Base-by-base conservation (phyloP, 1,140 invertebrate genomes). In the Bombus confusus region DNA sequence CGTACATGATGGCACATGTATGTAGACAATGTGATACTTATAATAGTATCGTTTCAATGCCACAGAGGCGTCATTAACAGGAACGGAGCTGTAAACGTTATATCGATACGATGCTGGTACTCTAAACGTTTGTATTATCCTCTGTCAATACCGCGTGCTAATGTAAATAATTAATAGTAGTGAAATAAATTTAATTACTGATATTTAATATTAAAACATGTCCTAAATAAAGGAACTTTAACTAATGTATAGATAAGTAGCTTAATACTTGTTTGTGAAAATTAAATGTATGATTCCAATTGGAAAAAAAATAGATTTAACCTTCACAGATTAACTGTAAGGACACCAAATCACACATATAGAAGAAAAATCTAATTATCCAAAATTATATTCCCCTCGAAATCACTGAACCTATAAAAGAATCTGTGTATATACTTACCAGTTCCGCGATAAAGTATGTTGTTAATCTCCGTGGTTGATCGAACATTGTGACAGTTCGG, bases 41-140 rank as follows among this genome's bases (percentile, higher is more conserved):
- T n/a, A 13, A 62, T 5, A 2, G 0, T n/a, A n/a, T n/a, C 28
- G 9, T n/a, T n/a, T n/a, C 10, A 62, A 62, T 62, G 3, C 0
- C 0, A 62, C 28, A 62, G 13, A 13, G 28, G 12, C 9, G 1
- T n/a, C 28, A 13, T 52, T 12, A 1, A 13, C 3, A n/a, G 59
- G 4, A 59, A 59, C 10, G 28, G 10, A 22, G 18, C 5, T 52
- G 18, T 22, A 52, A 52, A 52, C 18, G 18, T 47, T 47, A 5
- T 52, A 22, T 52, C 47, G 15, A 22, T 18, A 52, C 1, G 5
- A 52, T 52, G 5, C 47, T 6, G 6, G 47, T 47, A 18, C 4
- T 0, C 1, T 52, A 52, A 52, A 52, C 18, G 18, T n/a, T n/a
- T 9, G 12, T 12, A 13, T 13, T 62, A n/a, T n/a, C 0, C 5